phyloP scores from a whole-genome alignment of 2,888 invertebrate species.

The Caenorhabditis virilis region DNA sequence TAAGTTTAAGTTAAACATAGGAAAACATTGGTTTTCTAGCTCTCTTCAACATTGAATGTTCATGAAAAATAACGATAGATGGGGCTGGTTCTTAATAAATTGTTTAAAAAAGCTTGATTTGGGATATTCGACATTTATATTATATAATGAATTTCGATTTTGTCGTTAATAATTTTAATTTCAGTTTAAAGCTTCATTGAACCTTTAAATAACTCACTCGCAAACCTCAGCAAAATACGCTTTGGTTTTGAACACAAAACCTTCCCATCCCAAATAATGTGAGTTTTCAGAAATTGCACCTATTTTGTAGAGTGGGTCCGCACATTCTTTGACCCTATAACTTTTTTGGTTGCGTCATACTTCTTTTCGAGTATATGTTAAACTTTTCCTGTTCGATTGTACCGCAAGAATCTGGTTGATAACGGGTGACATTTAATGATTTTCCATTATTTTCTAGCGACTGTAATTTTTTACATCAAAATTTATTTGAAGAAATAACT shows the following conservation, averaged over 20 bases:
- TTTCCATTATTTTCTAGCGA: slow-evolving; percentile 21
- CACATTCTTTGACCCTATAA: slow-evolving; percentile 52
- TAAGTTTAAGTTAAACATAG: too few species aligned
- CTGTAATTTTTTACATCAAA: slow-evolving; percentile 7
- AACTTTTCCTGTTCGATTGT: slow-evolving; percentile 32
- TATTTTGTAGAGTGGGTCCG: slow-evolving; percentile 52
- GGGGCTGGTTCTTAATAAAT: too few species aligned
- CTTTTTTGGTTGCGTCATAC: background rate
- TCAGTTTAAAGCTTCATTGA: too few species aligned
- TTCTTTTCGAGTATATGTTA: background rate
- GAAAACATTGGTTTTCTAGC: background rate
- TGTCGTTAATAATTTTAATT: too few species aligned
- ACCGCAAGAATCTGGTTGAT: slow-evolving; percentile 27
- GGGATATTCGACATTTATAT: too few species aligned
- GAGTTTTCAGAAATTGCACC: slow-evolving; percentile 45
- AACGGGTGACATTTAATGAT: slow-evolving; percentile 11
- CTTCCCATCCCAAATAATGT: slow-evolving; percentile 49
- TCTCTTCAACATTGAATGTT: background rate
- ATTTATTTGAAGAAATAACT: background rate
- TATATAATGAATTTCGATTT: too few species aligned
- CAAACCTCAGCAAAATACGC: slow-evolving; percentile 55
- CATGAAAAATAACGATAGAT: background rate
- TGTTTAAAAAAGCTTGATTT: too few species aligned
- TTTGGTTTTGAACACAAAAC: slow-evolving; percentile 48
- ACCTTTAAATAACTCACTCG: slow-evolving; percentile 51